Conservation (phyloP, 2,888 invertebrate species). For the Nymphalis c-album region DNA sequence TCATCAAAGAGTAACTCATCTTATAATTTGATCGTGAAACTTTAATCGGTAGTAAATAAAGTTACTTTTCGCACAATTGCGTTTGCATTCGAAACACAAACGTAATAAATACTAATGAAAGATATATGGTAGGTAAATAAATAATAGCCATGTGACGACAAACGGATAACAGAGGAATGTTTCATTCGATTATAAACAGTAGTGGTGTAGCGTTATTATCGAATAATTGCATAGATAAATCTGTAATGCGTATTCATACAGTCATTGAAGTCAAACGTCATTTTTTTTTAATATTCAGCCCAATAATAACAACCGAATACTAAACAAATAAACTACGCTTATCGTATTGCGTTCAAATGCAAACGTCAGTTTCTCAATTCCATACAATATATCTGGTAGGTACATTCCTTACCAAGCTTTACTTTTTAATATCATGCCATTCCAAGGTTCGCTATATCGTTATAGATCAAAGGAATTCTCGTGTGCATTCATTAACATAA, state of each 20-base stretch:
- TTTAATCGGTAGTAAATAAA: background rate
- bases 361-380: background rate
- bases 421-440: background rate
- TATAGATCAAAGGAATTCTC: slow-evolving; percentile 43
- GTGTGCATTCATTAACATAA: slow-evolving; percentile 46
- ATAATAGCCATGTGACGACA: slow-evolving; percentile 61
- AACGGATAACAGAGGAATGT: slow-evolving; percentile 73
- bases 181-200: slow-evolving; percentile 76
- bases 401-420: background rate
- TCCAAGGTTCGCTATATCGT: slow-evolving; percentile 1
- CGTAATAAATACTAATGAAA: slow-evolving; percentile 8
- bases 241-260: slow-evolving; percentile 65
- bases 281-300: slow-evolving; percentile 2
- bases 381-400: background rate
- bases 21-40: background rate
- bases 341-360: background rate
- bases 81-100: background rate
- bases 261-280: slow-evolving; percentile 47
- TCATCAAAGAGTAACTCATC: slow-evolving; percentile 2
- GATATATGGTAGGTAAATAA: slow-evolving; percentile 50
- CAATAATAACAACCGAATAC: slow-evolving; percentile 3
- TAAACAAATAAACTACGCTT: background rate
- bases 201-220: slow-evolving; percentile 72
- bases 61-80: background rate
- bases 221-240: slow-evolving; percentile 68